Conservation (phyloP, 2,888 invertebrate genomes). For the Steinernema hermaphroditum region DNA sequence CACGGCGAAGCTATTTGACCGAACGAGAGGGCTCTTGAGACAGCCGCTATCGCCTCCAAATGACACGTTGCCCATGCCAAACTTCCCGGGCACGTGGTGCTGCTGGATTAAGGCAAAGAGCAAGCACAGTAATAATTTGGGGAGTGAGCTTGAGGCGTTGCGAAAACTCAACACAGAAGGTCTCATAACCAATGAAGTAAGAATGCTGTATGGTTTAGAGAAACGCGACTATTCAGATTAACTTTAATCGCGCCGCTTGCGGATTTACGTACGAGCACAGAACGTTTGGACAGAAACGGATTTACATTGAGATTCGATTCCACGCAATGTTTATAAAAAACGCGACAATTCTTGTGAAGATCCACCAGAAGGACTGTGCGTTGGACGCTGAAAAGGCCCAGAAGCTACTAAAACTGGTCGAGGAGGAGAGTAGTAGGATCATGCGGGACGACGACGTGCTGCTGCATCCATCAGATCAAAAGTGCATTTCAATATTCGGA, state of each 20-base stretch:
- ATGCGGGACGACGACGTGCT: not conserved
- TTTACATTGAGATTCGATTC: slow-evolving; percentile 19
- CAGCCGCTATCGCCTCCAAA: not conserved
- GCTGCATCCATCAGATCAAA: not conserved
- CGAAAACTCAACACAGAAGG: slow-evolving; percentile 40
- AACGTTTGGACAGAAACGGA: not conserved
- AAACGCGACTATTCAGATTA: not conserved
- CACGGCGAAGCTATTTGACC: not conserved
- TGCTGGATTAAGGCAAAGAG: slow-evolving; percentile 42
- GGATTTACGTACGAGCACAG: slow-evolving; percentile 21
- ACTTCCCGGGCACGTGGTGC: slow-evolving; percentile 34
- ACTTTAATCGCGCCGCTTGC: slow-evolving; percentile 17
- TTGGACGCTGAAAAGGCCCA: not conserved
- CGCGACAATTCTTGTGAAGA: slow-evolving; percentile 5
- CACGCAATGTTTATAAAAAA: slow-evolving; percentile 23
- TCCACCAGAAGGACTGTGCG: slow-evolving; percentile 15
- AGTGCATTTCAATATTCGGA: slow-evolving; percentile 11
- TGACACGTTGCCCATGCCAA: not conserved
- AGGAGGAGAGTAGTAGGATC: slow-evolving; percentile 4
- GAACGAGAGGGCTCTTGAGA: not conserved
- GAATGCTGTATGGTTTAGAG: not conserved
- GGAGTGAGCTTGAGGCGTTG: slow-evolving; percentile 38
- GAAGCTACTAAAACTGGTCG: not conserved
- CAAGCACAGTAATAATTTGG: slow-evolving; percentile 35
- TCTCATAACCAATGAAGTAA: slow-evolving; percentile 41